These are phyloP conservation scores for Troides oblongomaculatus DNA, from an alignment of 2,888 invertebrate species.

Conservation along the genomic window DNA sequence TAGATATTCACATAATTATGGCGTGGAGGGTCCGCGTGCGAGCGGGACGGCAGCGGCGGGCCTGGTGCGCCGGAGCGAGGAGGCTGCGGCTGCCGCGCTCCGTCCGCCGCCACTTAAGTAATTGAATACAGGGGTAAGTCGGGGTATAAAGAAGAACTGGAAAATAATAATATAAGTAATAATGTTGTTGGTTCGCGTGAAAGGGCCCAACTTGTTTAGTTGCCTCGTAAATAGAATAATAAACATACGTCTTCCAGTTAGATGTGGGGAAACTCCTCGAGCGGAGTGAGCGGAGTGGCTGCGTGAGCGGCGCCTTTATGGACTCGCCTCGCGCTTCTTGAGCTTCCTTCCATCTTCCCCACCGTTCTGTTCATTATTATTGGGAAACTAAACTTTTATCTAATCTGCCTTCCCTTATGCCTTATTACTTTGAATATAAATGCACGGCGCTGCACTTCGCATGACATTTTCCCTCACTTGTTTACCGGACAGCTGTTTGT, in stretches of 20 bases:
- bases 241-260: constrained; percentile 36
- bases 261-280: constrained; percentile 20
- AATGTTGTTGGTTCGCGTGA: constrained; percentile 54
- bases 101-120: constrained; percentile 72
- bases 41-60: constrained; percentile 39
- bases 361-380: no score
- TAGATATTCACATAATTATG: constrained; percentile 76
- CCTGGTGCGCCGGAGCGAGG: constrained; percentile 41
- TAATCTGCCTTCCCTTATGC: no score
- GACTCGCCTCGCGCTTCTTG: neutral
- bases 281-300: constrained; percentile 2
- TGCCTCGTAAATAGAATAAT: constrained; percentile 52
- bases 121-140: constrained; percentile 71
- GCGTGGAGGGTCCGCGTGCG: constrained; percentile 49
- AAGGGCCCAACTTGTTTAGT: constrained; percentile 53
- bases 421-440: no score
- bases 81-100: constrained; percentile 51
- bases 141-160: constrained; percentile 63
- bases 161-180: constrained; percentile 69
- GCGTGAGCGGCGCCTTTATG: neutral
- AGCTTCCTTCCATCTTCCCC: no score
- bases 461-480: no score
- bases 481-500: no score
- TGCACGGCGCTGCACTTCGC: no score
- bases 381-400: no score